A percentile compares a stretch with the other conserved stretches of the same genome.
Evolutionary conservation across 1,140 invertebrate species (phyloP).

Genomic region (Drosophila pseudoananassae): DNA sequence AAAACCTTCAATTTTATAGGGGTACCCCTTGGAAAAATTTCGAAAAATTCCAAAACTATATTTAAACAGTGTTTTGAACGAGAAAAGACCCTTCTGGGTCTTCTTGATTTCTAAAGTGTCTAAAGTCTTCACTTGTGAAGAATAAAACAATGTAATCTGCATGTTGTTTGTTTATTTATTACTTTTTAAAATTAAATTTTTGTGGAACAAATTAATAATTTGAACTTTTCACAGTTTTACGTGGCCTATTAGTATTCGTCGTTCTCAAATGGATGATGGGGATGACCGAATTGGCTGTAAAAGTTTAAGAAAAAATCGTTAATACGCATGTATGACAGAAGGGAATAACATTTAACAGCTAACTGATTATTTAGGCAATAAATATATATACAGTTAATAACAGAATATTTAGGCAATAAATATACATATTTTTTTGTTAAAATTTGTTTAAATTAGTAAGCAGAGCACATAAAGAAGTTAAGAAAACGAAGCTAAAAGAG

Average conservation of each 20-base stretch:
- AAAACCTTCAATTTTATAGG: too few relatives aligned
- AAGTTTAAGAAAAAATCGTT: background rate
- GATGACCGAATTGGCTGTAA: conserved; percentile 23
- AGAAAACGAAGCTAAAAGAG: conserved; percentile 2
- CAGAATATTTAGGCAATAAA: background rate
- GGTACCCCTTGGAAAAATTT: too few relatives aligned
- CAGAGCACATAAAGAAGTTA: background rate
- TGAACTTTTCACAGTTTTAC: conserved; percentile 8
- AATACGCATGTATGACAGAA: background rate
- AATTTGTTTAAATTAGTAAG: background rate
- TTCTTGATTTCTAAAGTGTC: too few relatives aligned
- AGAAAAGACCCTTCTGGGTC: too few relatives aligned
- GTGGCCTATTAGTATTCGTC: conserved; percentile 25
- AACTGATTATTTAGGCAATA: background rate
- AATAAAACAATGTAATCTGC: conserved; percentile 1
- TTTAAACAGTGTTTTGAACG: too few relatives aligned
- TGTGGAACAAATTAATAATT: conserved; percentile 23
- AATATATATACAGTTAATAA: background rate
- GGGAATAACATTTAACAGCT: background rate
- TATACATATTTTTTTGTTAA: background rate
- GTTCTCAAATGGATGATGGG: conserved; percentile 31
- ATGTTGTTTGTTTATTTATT: conserved; percentile 20
- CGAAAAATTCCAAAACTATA: too few relatives aligned
- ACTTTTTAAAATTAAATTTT: conserved; percentile 26
- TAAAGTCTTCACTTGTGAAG: too few relatives aligned